These are phyloP conservation scores for Frankliniella intonsa DNA, from an alignment of 2,888 invertebrate species.

Conservation along the genomic window DNA sequence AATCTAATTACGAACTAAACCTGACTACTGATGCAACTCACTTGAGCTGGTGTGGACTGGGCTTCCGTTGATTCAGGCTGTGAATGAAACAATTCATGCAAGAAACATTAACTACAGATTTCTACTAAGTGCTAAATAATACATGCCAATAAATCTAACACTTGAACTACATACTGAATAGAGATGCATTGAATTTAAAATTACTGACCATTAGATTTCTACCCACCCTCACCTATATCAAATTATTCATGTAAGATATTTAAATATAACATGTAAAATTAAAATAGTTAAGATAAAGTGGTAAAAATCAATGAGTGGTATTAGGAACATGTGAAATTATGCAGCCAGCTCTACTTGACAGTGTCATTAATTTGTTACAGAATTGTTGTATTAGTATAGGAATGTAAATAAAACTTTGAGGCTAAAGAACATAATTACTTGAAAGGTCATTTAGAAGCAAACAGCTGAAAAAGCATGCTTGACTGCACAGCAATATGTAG, in stretches of 20 bases:
- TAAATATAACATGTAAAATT: too few species aligned
- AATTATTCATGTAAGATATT: too few species aligned
- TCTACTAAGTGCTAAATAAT: not conserved
- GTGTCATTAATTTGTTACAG: too few species aligned
- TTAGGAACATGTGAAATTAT: too few species aligned
- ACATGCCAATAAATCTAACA: not conserved
- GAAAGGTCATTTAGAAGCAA: too few species aligned
- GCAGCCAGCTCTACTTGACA: too few species aligned
- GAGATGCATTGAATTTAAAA: too few species aligned
- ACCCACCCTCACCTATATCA: too few species aligned
- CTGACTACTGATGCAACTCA: constrained; percentile 4
- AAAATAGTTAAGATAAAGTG: too few species aligned
- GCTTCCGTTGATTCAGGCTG: constrained; percentile 30
- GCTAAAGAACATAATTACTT: too few species aligned
- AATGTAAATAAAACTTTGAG: not conserved
- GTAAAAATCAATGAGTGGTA: too few species aligned
- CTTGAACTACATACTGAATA: not conserved
- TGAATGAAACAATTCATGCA: constrained; percentile 27
- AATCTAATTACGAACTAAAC: not conserved
- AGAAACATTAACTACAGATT: not conserved
- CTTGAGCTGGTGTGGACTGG: constrained; percentile 28
- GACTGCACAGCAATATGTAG: not conserved
- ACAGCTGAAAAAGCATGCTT: not conserved
- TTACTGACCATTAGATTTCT: too few species aligned
- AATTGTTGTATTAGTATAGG: not conserved